phyloP scores from a whole-genome alignment of 1,140 invertebrate genomes.

The Teleogryllus occipitalis region DNA sequence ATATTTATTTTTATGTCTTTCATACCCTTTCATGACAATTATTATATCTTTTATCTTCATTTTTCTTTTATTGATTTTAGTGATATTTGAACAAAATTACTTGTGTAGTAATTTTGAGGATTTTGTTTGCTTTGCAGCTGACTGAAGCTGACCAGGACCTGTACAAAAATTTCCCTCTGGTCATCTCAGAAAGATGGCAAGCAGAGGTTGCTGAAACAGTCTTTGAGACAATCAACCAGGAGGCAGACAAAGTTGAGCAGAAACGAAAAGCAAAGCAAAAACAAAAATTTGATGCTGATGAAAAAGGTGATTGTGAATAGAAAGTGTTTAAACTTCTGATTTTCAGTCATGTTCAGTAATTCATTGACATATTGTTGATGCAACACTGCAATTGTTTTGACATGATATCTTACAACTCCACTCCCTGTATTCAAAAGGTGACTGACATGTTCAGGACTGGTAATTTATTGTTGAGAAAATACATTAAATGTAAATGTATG shows the following conservation, averaged over 20 bases:
- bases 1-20: no score
- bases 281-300: conserved; percentile 86
- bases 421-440: no score
- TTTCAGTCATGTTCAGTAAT: not conserved
- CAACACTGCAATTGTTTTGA: no score
- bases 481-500: no score
- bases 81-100: not conserved
- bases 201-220: conserved; percentile 98
- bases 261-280: conserved; percentile 94
- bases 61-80: not conserved
- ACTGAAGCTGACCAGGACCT: conserved; percentile 95
- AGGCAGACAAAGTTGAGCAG: conserved; percentile 92
- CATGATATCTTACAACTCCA: no score
- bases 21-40: no score
- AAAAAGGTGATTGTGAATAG: conserved; percentile 63
- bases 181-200: conserved; percentile 99
- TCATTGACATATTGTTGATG: no score
- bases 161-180: conserved; percentile 97
- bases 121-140: conserved; percentile 44
- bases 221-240: conserved; percentile 95
- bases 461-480: no score
- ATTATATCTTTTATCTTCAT: not conserved
- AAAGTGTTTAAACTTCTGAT: not conserved
- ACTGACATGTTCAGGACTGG: no score
- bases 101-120: not conserved